Evolutionary conservation across 2,797 vertebrate genomes (phyloP).

Genomic region (Mormyrops boulengeri): DNA sequence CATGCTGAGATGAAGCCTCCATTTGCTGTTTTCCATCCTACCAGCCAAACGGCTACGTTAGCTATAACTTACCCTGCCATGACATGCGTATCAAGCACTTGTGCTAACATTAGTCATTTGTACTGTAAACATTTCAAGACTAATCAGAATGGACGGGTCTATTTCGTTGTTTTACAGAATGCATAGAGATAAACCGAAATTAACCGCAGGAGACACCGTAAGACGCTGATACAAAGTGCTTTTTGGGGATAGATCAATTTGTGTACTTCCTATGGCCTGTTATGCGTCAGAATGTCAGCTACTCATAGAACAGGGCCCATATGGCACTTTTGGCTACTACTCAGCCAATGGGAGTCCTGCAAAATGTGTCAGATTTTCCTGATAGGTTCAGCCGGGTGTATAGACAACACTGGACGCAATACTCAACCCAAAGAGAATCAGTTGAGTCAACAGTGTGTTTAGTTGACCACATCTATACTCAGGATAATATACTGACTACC

Average conservation of each 20-base stretch:
- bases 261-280: neutral
- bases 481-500: neutral
- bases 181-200: conserved; percentile 57
- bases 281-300: neutral
- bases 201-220: neutral
- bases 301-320: neutral
- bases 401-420: neutral
- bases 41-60: neutral
- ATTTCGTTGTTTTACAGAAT: conserved; percentile 45
- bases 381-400: neutral
- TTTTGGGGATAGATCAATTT: conserved; percentile 14
- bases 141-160: conserved; percentile 44
- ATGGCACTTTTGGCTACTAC: neutral
- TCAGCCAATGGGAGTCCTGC: neutral
- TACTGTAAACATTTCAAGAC: conserved; percentile 67
- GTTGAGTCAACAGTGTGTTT: neutral
- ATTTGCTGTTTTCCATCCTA: neutral
- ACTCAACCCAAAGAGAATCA: neutral
- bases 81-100: conserved; percentile 25
- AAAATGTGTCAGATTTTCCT: neutral
- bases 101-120: conserved; percentile 56
- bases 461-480: neutral
- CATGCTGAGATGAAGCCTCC: conserved; percentile 23
- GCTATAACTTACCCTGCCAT: neutral
- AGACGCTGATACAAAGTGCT: conserved; percentile 22